Evolutionary conservation across 2,888 invertebrate genomes (phyloP), one percentile per base, ranked within the genome.

Genomic region (Pristionchus exspectatus): DNA sequence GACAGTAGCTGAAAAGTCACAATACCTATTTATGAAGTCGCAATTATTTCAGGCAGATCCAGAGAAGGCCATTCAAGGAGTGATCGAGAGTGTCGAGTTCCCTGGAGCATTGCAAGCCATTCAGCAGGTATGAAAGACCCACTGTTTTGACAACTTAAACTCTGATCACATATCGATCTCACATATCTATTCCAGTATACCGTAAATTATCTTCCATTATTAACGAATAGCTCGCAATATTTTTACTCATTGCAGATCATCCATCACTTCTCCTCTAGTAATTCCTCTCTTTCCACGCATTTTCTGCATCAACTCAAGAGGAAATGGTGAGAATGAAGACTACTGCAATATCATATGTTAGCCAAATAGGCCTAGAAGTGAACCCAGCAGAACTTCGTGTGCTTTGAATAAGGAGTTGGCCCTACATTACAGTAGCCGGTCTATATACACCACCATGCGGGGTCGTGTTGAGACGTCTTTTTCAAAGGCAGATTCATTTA

Each of bases 241-340:
- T 12, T 4, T 38, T 83, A 54, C 50, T 14, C 16, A 56, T 24
- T 33, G 10, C 50, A 87, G 87, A 56, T 87, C n/a, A 66, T 87
- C 50, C 63, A 50, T n/a, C 87, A 87, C 27, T 87, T 69, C 87
- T 44, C 63, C 18, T 87, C 87, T 50, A 66, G 69, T 14, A 69
- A 87, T 30, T 21, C 69, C 59, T 27, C 56, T 14, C 69, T 87
- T 14, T 69, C 87, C 18, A 66, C 69, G 38, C 87, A 69, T 27
- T 87, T 87, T 30, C 69, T 87, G 44, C 87, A 50, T n/a, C 44
- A 69, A 44, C 69, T 87, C n/a, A 87, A 87, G 69, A 50, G 54
- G 66, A 87, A 87, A 50, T 87, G 87, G 87, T 87, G n/a, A 30
- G 87, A 24, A 24, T 50, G 44, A 12, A 9, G 44, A 50, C 9